These are phyloP conservation scores for Tyto alba DNA, from an alignment of 2,113 vertebrate species.

Conservation along the genomic window DNA sequence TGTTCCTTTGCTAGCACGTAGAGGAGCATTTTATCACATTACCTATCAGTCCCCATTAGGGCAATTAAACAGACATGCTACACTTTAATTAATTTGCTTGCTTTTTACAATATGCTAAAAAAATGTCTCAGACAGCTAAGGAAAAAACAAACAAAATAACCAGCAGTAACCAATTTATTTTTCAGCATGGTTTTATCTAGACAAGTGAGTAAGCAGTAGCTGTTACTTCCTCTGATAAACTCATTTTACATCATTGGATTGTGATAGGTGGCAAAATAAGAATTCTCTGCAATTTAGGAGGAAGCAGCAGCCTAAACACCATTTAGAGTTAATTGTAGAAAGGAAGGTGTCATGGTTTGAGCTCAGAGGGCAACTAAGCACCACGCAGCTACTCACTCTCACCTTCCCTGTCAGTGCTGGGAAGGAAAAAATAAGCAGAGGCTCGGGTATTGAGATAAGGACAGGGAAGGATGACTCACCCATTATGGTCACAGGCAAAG, in stretches of 20 bases:
- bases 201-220: background rate
- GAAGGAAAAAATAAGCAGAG: too few species aligned
- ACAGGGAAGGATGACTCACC: too few species aligned
- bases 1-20: background rate
- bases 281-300: background rate
- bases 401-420: too few species aligned
- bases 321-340: slow-evolving; percentile 15
- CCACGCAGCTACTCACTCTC: too few species aligned
- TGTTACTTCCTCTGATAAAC: background rate
- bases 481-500: too few species aligned
- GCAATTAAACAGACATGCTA: background rate
- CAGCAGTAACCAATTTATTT: background rate
- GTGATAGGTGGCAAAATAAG: background rate
- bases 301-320: background rate
- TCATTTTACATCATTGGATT: slow-evolving; percentile 10
- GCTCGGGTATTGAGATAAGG: too few species aligned
- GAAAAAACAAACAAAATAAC: background rate
- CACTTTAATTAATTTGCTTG: background rate
- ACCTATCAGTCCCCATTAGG: background rate
- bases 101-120: background rate
- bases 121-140: background rate
- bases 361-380: too few species aligned
- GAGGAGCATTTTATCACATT: background rate
- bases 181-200: background rate
- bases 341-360: too few species aligned